A percentile compares a stretch with the other conserved stretches of the same genome.
Conservation (phyloP, 2,888 invertebrate genomes). For the Tetanocera ferruginea region DNA sequence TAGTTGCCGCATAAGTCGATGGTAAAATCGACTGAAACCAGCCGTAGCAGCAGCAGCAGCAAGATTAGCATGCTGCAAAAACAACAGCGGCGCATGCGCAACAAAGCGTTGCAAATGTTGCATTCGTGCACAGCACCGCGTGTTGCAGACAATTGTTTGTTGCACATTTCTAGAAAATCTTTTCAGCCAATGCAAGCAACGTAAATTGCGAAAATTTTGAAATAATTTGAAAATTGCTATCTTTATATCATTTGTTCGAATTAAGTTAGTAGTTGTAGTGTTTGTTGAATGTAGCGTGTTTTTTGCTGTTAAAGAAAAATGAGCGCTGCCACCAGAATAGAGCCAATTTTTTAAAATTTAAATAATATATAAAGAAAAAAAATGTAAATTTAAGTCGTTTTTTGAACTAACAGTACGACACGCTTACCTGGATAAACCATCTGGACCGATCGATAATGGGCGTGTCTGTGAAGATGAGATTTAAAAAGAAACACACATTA, state of each 20-base stretch:
- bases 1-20: conserved; percentile 31
- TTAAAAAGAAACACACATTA: too few species aligned
- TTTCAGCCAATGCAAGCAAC: not conserved
- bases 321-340: not conserved
- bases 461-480: conserved; percentile 62
- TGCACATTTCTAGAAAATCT: conserved; percentile 6
- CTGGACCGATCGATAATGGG: conserved; percentile 69
- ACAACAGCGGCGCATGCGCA: conserved; percentile 12
- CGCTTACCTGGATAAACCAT: conserved; percentile 69
- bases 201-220: not conserved
- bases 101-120: conserved; percentile 28
- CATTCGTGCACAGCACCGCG: not conserved
- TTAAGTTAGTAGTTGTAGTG: too few species aligned
- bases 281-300: not conserved
- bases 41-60: not conserved
- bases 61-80: not conserved
- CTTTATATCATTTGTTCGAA: too few species aligned
- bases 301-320: not conserved
- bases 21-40: conserved; percentile 2
- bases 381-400: not conserved
- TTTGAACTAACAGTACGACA: not conserved
- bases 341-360: not conserved
- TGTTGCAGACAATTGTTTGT: conserved; percentile 5
- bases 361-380: not conserved
- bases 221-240: conserved; percentile 5